Evolutionary conservation across 2,888 invertebrate genomes (phyloP).

Genomic region (Endotricha flammealis): DNA sequence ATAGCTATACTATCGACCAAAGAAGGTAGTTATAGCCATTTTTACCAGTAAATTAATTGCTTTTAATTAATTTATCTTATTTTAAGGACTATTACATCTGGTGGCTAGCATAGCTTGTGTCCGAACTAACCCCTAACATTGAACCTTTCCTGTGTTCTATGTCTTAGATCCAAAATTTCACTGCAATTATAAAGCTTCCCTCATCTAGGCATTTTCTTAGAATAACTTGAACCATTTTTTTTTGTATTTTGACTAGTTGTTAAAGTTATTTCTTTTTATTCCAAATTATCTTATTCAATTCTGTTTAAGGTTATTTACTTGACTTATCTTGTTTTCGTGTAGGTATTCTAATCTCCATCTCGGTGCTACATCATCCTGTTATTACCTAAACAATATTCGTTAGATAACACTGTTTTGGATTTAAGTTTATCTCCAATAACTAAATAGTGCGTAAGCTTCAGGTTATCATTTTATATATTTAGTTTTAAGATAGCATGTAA

Average conservation of each 20-base stretch:
- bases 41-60: too few species aligned
- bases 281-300: background rate
- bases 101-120: too few species aligned
- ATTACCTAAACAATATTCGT: conserved; percentile 28
- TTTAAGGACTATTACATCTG: too few species aligned
- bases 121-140: too few species aligned
- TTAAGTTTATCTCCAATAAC: conserved; percentile 18
- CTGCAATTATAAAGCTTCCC: too few species aligned
- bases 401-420: conserved; percentile 20
- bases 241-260: too few species aligned
- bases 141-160: too few species aligned
- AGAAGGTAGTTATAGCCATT: too few species aligned
- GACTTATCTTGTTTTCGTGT: background rate
- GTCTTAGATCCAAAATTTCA: too few species aligned
- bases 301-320: background rate
- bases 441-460: conserved; percentile 32
- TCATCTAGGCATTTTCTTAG: too few species aligned
- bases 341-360: background rate
- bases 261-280: background rate
- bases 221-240: too few species aligned
- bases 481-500: conserved; percentile 13
- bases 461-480: conserved; percentile 37
- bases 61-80: too few species aligned
- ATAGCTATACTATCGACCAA: conserved; percentile 23
- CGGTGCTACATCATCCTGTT: conserved; percentile 23